phyloP scores from a whole-genome alignment of 2,888 invertebrate species.

The Camponotus fellah region DNA sequence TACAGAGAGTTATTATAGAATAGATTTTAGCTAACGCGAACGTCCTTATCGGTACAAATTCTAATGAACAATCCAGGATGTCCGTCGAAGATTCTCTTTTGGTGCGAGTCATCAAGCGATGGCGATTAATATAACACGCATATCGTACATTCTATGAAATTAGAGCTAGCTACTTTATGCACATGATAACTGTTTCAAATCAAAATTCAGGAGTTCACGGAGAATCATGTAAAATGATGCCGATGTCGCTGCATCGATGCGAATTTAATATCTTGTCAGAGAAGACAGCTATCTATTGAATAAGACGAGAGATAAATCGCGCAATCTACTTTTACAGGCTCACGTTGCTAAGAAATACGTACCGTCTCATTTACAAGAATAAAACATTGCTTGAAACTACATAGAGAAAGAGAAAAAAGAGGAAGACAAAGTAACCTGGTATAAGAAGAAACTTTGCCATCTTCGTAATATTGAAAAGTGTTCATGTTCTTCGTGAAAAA shows the following conservation, averaged over 20 bases:
- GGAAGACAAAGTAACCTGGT: background rate
- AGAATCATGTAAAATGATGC: slow-evolving; percentile 14
- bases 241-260: slow-evolving; percentile 20
- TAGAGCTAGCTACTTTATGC: slow-evolving; percentile 30
- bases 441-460: background rate
- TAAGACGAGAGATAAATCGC: background rate
- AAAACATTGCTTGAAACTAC: background rate
- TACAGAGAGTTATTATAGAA: slow-evolving; percentile 41
- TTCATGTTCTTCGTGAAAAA: background rate
- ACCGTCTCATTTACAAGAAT: background rate
- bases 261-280: slow-evolving; percentile 6
- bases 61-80: slow-evolving; percentile 23
- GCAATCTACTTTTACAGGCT: background rate
- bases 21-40: slow-evolving; percentile 21
- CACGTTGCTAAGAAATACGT: background rate
- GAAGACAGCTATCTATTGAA: background rate
- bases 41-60: slow-evolving; percentile 20
- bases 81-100: slow-evolving; percentile 27
- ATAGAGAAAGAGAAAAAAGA: background rate
- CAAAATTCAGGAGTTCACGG: background rate
- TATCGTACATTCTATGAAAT: slow-evolving; percentile 37
- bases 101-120: slow-evolving; percentile 50
- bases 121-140: slow-evolving; percentile 20
- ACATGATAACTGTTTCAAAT: slow-evolving; percentile 8
- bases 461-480: background rate